A percentile compares a stretch with the other conserved stretches of the same genome.
Conservation (phyloP, 2,888 invertebrate species). For the Heliothis peltigera region DNA sequence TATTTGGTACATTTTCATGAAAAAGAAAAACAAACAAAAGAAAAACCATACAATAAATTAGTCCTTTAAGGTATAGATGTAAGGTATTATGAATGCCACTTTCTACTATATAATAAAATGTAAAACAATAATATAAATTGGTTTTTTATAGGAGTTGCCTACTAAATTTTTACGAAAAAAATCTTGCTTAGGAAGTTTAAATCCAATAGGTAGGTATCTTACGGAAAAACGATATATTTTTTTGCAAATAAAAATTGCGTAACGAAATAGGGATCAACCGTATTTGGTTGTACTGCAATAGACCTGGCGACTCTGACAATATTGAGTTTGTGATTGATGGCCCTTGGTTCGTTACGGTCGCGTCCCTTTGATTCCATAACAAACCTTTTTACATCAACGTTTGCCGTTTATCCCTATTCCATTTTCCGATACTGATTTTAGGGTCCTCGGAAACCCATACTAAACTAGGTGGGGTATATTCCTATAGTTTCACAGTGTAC, state of each 20-base stretch:
- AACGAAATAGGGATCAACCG: not conserved
- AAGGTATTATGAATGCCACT: no score
- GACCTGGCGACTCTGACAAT: not conserved
- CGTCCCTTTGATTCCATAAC: slow-evolving; percentile 21
- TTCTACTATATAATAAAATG: no score
- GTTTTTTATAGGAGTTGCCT: no score
- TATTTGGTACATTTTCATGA: no score
- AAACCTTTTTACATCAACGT: slow-evolving; percentile 16
- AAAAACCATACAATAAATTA: no score
- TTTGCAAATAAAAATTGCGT: not conserved
- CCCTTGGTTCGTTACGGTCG: slow-evolving; percentile 6
- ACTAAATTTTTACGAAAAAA: no score
- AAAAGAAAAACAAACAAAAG: no score
- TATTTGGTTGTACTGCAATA: slow-evolving; percentile 16
- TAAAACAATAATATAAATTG: no score
- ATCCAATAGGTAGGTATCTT: not conserved
- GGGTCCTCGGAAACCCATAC: slow-evolving; percentile 1
- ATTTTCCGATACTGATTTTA: slow-evolving; percentile 5
- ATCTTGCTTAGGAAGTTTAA: no score
- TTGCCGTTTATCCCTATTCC: slow-evolving; percentile 9
- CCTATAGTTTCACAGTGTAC: not conserved
- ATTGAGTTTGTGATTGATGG: slow-evolving; percentile 20
- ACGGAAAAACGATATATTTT: not conserved
- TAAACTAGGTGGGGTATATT: not conserved
- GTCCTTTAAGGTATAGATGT: no score